Percentiles rank a stretch among this genome's conserved stretches.
These are phyloP conservation scores for Scelioninae gen. 2 DNA, from an alignment of 2,888 invertebrate genomes.

Conservation along the genomic window DNA sequence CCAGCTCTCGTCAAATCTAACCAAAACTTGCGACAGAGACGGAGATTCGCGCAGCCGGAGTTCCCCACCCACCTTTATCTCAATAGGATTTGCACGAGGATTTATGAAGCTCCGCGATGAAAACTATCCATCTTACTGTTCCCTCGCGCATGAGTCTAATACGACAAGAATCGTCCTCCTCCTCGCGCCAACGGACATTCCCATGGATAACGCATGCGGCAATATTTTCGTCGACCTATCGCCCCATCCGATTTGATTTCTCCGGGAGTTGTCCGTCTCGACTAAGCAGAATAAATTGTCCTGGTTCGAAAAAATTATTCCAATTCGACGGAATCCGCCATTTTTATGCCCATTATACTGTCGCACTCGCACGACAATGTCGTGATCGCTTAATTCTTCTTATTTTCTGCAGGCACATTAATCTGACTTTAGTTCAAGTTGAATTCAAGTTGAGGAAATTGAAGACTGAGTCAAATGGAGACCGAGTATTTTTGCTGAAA, in stretches of 20 bases:
- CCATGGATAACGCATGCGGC: slow-evolving; percentile 49
- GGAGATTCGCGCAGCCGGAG: slow-evolving; percentile 16
- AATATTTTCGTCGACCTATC: slow-evolving; percentile 48
- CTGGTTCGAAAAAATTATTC: slow-evolving; percentile 28
- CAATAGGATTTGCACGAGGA: slow-evolving; percentile 64
- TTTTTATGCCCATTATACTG: slow-evolving; percentile 44
- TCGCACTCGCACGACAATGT: slow-evolving; percentile 3
- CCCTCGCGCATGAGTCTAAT: slow-evolving; percentile 55
- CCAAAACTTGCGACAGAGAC: slow-evolving; percentile 15
- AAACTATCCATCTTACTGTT: slow-evolving; percentile 69
- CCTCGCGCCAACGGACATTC: slow-evolving; percentile 34
- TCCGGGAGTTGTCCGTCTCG: slow-evolving; percentile 24
- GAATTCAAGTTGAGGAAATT: too few species aligned
- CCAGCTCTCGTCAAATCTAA: slow-evolving; percentile 39
- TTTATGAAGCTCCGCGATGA: slow-evolving; percentile 68
- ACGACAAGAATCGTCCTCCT: slow-evolving; percentile 52
- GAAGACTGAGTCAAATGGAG: too few species aligned
- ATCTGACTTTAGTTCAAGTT: too few species aligned
- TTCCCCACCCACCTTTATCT: slow-evolving; percentile 57
- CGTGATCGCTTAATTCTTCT: too few species aligned
- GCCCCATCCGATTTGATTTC: slow-evolving; percentile 55
- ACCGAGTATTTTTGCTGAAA: too few species aligned
- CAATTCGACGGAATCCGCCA: slow-evolving; percentile 14
- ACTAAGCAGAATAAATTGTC: slow-evolving; percentile 51
- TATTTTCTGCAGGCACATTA: too few species aligned